Conservation (phyloP, 2,113 vertebrate species). For the cattle (Bos taurus) region DNA sequence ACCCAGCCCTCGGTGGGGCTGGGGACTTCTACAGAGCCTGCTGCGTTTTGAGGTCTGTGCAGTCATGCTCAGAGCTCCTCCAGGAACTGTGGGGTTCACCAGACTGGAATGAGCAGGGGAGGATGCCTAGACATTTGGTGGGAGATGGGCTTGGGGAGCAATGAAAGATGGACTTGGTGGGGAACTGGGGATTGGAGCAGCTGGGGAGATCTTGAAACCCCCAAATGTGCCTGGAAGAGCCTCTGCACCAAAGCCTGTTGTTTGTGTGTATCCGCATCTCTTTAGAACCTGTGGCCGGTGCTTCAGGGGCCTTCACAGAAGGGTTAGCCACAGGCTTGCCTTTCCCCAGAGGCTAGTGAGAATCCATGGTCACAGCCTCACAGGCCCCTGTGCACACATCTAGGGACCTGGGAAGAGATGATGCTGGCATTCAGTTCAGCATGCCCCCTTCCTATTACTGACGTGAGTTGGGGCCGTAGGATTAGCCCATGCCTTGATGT, state of each 20-base stretch:
- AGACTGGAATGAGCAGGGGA: neutral
- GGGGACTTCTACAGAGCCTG: neutral
- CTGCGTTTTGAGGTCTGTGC: neutral
- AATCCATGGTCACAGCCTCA: neutral
- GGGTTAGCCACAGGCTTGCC: neutral
- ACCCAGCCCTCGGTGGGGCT: neutral
- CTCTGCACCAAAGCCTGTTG: neutral
- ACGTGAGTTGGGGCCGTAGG: neutral
- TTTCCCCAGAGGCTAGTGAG: neutral
- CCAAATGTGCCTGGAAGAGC: neutral
- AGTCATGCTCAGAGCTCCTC: neutral
- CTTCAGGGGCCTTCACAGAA: neutral
- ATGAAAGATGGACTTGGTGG: neutral
- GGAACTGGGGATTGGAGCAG: neutral
- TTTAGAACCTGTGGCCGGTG: neutral
- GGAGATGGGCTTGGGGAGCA: neutral
- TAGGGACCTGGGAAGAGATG: neutral
- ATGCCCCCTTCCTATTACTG: rapidly evolving
- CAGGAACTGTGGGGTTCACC: neutral
- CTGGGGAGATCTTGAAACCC: neutral
- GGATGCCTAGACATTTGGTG: neutral
- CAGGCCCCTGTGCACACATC: neutral
- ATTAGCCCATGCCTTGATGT: rapidly evolving
- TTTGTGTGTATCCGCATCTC: neutral
- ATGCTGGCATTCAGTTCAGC: rapidly evolving